Evolutionary conservation across 2,888 invertebrate genomes (phyloP), one percentile per base, ranked within the genome.

Genomic region (Sialis fuliginosa): DNA sequence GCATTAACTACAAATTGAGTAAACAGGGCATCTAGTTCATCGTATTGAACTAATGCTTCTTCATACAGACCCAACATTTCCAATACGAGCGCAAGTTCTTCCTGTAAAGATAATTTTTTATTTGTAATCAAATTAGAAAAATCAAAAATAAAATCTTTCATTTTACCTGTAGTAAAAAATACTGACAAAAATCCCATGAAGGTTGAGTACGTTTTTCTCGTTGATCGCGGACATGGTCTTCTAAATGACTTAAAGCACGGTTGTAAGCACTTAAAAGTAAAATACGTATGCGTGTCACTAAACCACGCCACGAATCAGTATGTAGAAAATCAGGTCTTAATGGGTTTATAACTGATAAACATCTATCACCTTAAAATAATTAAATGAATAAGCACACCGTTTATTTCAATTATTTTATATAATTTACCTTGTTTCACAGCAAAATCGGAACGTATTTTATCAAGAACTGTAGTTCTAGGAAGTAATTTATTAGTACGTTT

Each of bases 1-100:
- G 90, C 87, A 68, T 93, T 93, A 54, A 91, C 80, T 47, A 96
- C 83, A 68, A 93, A 95, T 69, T 96, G 95, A 2, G 93, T 91
- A 64, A 96, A 93, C 54, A 96, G 74, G 44, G 93, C 95, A 69
- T 96, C 95, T 58, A 97, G 70, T 67, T 96, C 96, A 62, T 96
- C 96, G 63, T 95, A 97, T 60, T 96, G 96, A 47, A 96, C 87
- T 54, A 96, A 69, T 9, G 95, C 90, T 68, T 96, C 95, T 54
- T 93, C 91, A 59, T 87, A 82, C 52, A 96, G 71, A 48, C 90
- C 90, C 53, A 96, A 68, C 84, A 92, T 92, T 72, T 95, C 90
- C 57, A 92, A 74, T 52, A 91, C 88, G 66, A 95, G 87, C 49
- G 93, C 95, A 55, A 96, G 71, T 69, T 96, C 92, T 69, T 96